These are phyloP conservation scores for Axis porcinus DNA, from an alignment of 2,113 vertebrate genomes.

Conservation along the genomic window DNA sequence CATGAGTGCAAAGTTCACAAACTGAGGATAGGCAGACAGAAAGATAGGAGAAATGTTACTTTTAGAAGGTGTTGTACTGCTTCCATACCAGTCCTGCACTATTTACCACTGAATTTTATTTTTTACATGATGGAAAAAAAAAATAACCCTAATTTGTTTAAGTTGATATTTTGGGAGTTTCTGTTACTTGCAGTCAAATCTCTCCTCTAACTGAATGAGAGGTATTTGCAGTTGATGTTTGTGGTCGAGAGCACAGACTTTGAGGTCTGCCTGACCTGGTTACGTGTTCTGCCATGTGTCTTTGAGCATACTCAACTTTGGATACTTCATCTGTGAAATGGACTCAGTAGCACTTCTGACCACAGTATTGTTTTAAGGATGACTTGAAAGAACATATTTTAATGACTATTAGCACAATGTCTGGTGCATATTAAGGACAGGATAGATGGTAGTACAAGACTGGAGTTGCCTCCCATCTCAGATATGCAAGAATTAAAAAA, in stretches of 20 bases:
- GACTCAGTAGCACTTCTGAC: not conserved
- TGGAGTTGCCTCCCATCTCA: not conserved
- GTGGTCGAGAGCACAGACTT: too few relatives aligned
- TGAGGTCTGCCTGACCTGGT: too few relatives aligned
- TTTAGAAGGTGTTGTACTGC: not conserved
- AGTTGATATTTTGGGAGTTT: not conserved
- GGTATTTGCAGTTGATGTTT: not conserved
- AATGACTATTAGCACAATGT: not conserved
- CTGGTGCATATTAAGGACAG: not conserved
- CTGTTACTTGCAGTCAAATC: not conserved
- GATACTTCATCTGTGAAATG: not conserved
- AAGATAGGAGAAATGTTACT: not conserved
- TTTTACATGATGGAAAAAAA: not conserved
- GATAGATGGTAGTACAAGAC: rapidly evolving
- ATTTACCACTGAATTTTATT: not conserved
- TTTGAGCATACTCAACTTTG: not conserved
- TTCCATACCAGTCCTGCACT: too few relatives aligned
- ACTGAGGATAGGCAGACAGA: not conserved
- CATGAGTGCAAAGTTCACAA: rapidly evolving
- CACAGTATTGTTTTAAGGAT: not conserved
- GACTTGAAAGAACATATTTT: not conserved
- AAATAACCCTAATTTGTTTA: not conserved
- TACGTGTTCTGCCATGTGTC: rapidly evolving
- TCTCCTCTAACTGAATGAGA: not conserved
- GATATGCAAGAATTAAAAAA: not conserved